Conservation (phyloP, 2,888 invertebrate species). For the Campopleginae sp. region DNA sequence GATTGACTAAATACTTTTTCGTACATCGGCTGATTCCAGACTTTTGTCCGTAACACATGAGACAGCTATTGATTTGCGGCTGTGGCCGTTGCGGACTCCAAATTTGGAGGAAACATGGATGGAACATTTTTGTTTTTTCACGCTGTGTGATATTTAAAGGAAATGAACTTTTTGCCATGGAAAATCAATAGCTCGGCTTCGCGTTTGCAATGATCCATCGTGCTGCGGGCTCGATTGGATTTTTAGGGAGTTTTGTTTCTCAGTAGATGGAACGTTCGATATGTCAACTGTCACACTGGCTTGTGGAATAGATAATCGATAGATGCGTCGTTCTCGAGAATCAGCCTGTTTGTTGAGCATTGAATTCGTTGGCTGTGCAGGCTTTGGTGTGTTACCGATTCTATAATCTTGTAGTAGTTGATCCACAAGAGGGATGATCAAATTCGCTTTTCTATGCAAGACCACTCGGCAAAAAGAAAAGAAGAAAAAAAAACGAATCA, state of each 20-base stretch:
- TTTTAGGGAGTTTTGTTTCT: no score
- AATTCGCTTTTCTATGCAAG: constrained; percentile 77
- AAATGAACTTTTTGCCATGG: not conserved
- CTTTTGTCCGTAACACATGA: not conserved
- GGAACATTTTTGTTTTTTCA: not conserved
- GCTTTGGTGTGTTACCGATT: constrained; percentile 73
- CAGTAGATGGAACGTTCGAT: not conserved
- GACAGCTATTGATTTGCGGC: not conserved
- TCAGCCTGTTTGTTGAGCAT: constrained; percentile 28
- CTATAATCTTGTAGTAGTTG: constrained; percentile 70
- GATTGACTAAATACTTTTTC: constrained; percentile 31
- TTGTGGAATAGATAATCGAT: not conserved
- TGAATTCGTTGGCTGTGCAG: constrained; percentile 73
- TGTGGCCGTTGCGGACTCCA: not conserved
- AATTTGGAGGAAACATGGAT: not conserved
- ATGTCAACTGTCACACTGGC: not conserved
- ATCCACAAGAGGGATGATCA: constrained; percentile 42
- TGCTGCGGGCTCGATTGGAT: not conserved
- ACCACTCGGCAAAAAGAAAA: constrained; percentile 69
- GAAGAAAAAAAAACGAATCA: constrained; percentile 48
- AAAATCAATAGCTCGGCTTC: not conserved
- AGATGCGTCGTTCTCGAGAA: constrained; percentile 21
- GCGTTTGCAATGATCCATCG: not conserved
- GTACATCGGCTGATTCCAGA: constrained; percentile 39
- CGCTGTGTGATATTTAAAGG: not conserved